Evolutionary conservation across 2,797 vertebrate species (phyloP).

Genomic region (Yasuhikotakia modesta): DNA sequence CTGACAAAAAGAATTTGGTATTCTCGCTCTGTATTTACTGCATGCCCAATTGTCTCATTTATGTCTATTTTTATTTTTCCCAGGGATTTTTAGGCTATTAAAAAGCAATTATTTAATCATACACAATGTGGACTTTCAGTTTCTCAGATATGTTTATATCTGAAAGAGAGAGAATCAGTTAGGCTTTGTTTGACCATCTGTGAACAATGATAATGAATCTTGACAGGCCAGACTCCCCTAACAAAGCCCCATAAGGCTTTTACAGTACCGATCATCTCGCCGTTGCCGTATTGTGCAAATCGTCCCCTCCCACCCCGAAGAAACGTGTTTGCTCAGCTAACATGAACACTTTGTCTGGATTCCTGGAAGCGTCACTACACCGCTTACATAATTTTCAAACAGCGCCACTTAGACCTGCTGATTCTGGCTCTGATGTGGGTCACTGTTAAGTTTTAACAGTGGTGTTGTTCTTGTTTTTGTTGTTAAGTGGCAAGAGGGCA

Average conservation of each 20-base stretch:
- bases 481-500: conserved; percentile 23
- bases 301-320: conserved; percentile 63
- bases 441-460: conserved; percentile 33
- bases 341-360: conserved; percentile 77
- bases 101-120: not conserved
- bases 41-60: not conserved
- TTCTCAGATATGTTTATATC: not conserved
- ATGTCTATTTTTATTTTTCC: not conserved
- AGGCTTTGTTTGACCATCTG: not conserved
- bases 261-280: conserved; percentile 67
- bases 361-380: conserved; percentile 66
- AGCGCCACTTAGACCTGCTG: conserved; percentile 51
- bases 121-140: not conserved
- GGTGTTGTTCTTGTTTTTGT: conserved; percentile 50
- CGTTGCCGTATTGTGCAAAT: conserved; percentile 73
- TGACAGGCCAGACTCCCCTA: conserved; percentile 57
- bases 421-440: conserved; percentile 23
- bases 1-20: too few relatives aligned
- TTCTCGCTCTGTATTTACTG: not conserved
- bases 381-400: conserved; percentile 67
- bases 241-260: conserved; percentile 66
- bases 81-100: not conserved
- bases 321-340: conserved; percentile 77
- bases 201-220: not conserved
- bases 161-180: not conserved